Conservation (phyloP, 2,888 invertebrate species). For the Rugalucina vietnamica region DNA sequence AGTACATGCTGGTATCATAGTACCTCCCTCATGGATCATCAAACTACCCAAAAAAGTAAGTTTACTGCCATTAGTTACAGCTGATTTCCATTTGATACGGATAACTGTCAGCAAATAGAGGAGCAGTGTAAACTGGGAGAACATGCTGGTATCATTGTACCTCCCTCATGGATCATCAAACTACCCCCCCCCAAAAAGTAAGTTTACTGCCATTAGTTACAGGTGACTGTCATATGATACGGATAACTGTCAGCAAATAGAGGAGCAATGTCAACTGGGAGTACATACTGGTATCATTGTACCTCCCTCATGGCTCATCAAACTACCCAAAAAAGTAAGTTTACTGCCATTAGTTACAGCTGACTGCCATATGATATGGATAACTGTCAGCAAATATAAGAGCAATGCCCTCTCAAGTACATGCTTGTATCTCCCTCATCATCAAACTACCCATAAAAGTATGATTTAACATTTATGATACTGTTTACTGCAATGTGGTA, state of each 20-base stretch:
- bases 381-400: conserved; percentile 95
- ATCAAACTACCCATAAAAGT: no score
- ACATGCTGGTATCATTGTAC: conserved; percentile 94
- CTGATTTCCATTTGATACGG: no score
- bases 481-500: no score
- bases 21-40: conserved; percentile 99
- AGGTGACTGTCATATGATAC: no score
- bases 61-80: no score
- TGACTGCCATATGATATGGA: no score
- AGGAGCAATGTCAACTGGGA: conserved; percentile 94
- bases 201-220: no score
- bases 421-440: conserved; percentile 93
- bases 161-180: no score
- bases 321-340: conserved; percentile 91
- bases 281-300: conserved; percentile 93
- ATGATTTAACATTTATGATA: no score
- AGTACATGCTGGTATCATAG: conserved; percentile 92
- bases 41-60: conserved; percentile 91
- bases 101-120: conserved; percentile 94
- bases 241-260: conserved; percentile 94
- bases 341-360: no score
- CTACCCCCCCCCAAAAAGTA: no score
- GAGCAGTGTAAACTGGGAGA: conserved; percentile 93
- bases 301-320: conserved; percentile 99
- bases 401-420: conserved; percentile 92